These are phyloP conservation scores for Ptilorrhoa leucosticta DNA, from an alignment of 2,113 vertebrate genomes.

Conservation along the genomic window DNA sequence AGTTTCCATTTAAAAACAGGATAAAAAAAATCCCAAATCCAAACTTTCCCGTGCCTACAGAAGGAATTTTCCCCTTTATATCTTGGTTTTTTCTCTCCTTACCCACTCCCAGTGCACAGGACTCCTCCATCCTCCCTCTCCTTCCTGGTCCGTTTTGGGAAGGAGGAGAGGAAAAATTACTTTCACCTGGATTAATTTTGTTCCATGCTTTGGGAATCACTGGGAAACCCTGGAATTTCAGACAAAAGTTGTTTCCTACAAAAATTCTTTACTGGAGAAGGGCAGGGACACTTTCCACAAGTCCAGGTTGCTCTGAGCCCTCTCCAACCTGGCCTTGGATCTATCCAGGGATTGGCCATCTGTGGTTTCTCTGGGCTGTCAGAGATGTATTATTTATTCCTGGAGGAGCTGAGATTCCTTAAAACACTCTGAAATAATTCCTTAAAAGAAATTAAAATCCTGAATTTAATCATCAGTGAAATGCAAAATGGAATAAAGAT, in stretches of 20 bases:
- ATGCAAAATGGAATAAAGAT: not conserved
- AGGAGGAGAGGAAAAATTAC: not conserved
- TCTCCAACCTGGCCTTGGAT: not conserved
- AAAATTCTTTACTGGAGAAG: not conserved
- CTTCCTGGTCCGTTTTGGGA: not conserved
- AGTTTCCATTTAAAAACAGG: not conserved
- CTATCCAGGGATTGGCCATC: not conserved
- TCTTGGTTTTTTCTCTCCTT: not conserved
- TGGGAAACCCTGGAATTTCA: not conserved
- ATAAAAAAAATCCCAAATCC: not conserved
- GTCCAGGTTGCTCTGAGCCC: not conserved
- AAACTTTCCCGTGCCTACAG: fast-evolving
- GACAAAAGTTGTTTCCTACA: not conserved
- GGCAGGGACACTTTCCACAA: not conserved
- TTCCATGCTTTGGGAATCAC: not conserved
- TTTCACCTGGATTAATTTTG: not conserved
- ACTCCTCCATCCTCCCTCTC: not conserved
- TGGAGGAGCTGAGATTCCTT: not conserved
- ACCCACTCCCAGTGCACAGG: not conserved
- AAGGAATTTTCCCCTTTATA: not conserved
- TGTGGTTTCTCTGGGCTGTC: not conserved
- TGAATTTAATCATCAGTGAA: not conserved
- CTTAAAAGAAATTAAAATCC: not conserved
- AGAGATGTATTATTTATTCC: not conserved
- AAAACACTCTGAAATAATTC: not conserved